Conservation (phyloP, 2,113 vertebrate species). For the Macrotus californicus region DNA sequence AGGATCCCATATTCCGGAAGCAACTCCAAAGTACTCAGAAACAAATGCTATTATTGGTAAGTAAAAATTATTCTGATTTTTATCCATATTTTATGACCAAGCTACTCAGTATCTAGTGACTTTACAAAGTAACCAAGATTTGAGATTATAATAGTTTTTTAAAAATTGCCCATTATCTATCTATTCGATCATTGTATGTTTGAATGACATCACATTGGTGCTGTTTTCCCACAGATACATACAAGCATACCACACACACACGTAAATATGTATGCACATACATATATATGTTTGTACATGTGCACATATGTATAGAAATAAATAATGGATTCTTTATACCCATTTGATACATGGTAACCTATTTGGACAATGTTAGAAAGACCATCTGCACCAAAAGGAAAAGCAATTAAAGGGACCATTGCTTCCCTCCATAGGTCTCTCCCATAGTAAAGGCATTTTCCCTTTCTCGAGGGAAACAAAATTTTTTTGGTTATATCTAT, state of each 20-base stretch:
- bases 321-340: background rate
- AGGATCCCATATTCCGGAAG: slow-evolving; percentile 68
- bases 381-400: background rate
- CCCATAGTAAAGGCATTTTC: background rate
- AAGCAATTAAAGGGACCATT: background rate
- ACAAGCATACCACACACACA: background rate
- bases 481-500: no score
- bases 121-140: background rate
- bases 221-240: background rate
- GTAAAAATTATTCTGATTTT: background rate
- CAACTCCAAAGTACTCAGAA: slow-evolving; percentile 68
- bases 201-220: background rate
- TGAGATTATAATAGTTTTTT: background rate
- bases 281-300: background rate
- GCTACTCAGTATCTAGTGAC: background rate
- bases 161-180: background rate
- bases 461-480: background rate
- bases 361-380: background rate
- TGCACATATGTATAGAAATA: background rate
- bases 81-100: background rate
- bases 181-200: background rate
- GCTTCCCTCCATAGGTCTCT: background rate
- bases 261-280: background rate
- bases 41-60: slow-evolving; percentile 58
- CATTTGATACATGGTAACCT: background rate